Percentiles rank a stretch among this genome's conserved stretches.
Conservation (phyloP, 2,113 vertebrate genomes). For the Xiphorhynchus elegans region DNA sequence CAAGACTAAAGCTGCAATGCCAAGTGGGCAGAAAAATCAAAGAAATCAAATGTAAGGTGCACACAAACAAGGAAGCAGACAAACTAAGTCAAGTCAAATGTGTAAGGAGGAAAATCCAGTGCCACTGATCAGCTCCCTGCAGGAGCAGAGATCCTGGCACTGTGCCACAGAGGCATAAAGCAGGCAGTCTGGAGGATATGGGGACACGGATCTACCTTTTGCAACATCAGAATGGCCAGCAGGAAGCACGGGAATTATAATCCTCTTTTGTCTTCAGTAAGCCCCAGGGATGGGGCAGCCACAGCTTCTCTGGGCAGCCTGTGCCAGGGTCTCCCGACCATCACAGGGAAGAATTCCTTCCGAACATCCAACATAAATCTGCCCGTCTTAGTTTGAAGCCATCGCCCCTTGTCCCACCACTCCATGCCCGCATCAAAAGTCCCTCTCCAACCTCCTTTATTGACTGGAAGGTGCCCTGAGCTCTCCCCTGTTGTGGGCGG, state of each 20-base stretch:
- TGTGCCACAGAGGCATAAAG: background rate
- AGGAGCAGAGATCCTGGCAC: accelerated
- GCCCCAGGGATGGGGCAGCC: background rate
- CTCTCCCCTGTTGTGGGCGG: background rate
- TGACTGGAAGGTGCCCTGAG: background rate
- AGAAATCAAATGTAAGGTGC: background rate
- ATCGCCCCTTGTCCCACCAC: no score
- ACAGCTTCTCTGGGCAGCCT: background rate
- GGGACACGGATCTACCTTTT: background rate
- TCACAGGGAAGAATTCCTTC: background rate
- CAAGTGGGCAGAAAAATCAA: background rate
- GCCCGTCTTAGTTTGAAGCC: background rate
- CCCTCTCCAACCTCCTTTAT: background rate
- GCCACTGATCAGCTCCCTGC: background rate
- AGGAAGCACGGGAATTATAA: background rate
- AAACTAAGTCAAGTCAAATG: accelerated
- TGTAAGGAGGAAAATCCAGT: background rate
- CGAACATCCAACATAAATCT: background rate
- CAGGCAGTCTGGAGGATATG: accelerated
- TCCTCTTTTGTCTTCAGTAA: background rate
- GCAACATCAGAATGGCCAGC: background rate
- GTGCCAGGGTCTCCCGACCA: no score
- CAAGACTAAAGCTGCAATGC: accelerated
- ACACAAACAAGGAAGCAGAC: background rate
- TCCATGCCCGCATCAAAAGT: background rate